Base-by-base conservation (phyloP, 53 echinoderm and acorn worm species). In the Holothuria leucospilota region DNA sequence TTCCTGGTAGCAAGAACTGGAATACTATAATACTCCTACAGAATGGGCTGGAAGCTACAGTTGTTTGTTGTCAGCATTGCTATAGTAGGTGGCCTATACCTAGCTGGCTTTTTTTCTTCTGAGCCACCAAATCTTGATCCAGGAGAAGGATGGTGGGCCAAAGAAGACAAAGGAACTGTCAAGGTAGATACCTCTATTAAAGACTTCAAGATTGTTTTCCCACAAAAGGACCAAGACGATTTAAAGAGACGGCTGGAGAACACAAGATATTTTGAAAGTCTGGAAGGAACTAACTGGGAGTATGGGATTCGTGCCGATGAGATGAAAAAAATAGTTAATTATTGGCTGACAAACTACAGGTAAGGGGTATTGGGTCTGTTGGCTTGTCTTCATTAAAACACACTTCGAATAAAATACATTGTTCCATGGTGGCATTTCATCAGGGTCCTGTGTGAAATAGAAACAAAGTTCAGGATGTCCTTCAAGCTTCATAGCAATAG, bases 91-190 rank as follows among this genome's bases (percentile, higher is more conserved):
- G 83, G 83, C 27, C 39, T 82, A 6, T 91, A 91, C 58, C 71
- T 93, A 39, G 59, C 85, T 27, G 93, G 93, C 11, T 62, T 85
- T n/a, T 77, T 91, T 41, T 51, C 61, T 60, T 51, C 93, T 12
- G 67, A 80, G 5, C 90, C 91, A 14, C 60, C 61, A 0, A 85
- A 88, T 0, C 89, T 91, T 25, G 86, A 71, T 30, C 71, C 83
- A n/a, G 94, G 91, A n/a, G 91, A 91, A 24, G 94, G 94, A 5
- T 94, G 94, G 94, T 94, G 91, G 91, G 94, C 91, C 51, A 84
- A 85, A 77, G 91, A 88, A 63, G 91, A 91, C 18, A 80, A 62
- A 42, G 81, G 69, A 10, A 61, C 34, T 15, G 85, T 61, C 15
- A 77, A 87, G 65, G 91, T 87, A 39, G 91, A 94, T 14, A 82